phyloP scores from a whole-genome alignment of 1,140 invertebrate species.

The Drosophila bipectinata region DNA sequence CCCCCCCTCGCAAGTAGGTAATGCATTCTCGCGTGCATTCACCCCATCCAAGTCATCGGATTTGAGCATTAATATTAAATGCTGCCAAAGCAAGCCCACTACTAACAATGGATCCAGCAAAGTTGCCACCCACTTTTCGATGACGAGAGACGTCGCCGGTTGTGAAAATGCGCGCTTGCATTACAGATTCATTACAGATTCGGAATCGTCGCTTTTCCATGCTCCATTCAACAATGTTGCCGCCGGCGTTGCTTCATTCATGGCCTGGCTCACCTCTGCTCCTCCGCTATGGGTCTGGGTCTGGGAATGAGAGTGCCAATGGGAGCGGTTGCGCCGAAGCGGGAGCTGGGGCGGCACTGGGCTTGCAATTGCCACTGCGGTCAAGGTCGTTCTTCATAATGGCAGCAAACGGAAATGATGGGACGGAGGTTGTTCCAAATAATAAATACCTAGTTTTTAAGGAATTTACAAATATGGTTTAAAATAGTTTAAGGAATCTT shows the following conservation, averaged over 20 bases:
- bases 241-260: slow-evolving; percentile 55
- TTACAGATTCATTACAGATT: not conserved
- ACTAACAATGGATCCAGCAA: slow-evolving; percentile 46
- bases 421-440: not conserved
- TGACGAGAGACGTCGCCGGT: slow-evolving; percentile 22
- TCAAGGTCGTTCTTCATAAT: slow-evolving; percentile 66
- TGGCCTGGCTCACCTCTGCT: slow-evolving; percentile 5
- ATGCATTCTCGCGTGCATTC: slow-evolving; percentile 59
- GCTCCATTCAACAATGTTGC: slow-evolving; percentile 71
- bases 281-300: slow-evolving; percentile 2
- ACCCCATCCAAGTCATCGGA: slow-evolving; percentile 41
- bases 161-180: slow-evolving; percentile 42
- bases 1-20: not conserved
- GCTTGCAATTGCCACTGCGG: slow-evolving; percentile 47
- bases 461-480: not conserved
- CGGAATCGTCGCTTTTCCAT: slow-evolving; percentile 23
- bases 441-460: not conserved
- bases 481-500: too few relatives aligned
- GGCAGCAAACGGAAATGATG: slow-evolving; percentile 17
- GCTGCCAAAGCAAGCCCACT: slow-evolving; percentile 28
- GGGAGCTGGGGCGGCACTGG: too few relatives aligned
- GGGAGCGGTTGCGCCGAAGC: too few relatives aligned
- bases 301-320: slow-evolving; percentile 5
- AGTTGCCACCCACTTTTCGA: slow-evolving; percentile 60
- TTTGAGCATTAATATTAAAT: slow-evolving; percentile 56